Evolutionary conservation across 1,140 invertebrate genomes (phyloP), one percentile per base, ranked within the genome.

Genomic region (Ostrea denselamellosa): DNA sequence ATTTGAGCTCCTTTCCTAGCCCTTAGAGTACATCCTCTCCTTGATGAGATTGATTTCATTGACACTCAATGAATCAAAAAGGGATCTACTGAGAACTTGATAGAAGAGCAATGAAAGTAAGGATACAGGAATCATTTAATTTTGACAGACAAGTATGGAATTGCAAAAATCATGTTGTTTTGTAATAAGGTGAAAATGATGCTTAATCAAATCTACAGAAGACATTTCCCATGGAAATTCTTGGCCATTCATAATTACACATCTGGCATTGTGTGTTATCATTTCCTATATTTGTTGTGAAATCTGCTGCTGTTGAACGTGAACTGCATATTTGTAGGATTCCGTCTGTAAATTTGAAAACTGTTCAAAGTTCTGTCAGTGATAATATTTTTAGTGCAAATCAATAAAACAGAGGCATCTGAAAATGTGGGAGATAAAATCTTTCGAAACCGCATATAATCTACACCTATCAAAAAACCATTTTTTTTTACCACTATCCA

Each of bases 11-110:
- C 28, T 12, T 34, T 77, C 28, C 68, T 12, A 71, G 22, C 25
- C 14, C 9, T 28, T 14, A 77, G 28, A 34, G 28, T 77, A 77
- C 68, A 77, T 25, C 68, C 68, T 77, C 68, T 34, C 14, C 28
- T 34, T 28, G 68, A 77, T 10, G 68, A 8, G 28, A 77, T 77
- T 77, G 68, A 77, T 77, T 77, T 28, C 28, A 77, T 77, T 77
- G 68, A 62, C 56, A 62, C 19, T 62, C 17, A 19, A 7, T 62
- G 7, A 58, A 58, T 58, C 12, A 58, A 22, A 71, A 25, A 71
- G n/a, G 0, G 65, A 77, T 77, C 28, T 25, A 17, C 28, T 34
- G 22, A 14, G 68, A 28, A 17, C 10, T 0, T 28, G 28, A 28
- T 5, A 28, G 68, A 77, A 28, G 25, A 34, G 34, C 25, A 77